Evolutionary conservation across 2,888 invertebrate species (phyloP).

Genomic region (Orthosia incerta): DNA sequence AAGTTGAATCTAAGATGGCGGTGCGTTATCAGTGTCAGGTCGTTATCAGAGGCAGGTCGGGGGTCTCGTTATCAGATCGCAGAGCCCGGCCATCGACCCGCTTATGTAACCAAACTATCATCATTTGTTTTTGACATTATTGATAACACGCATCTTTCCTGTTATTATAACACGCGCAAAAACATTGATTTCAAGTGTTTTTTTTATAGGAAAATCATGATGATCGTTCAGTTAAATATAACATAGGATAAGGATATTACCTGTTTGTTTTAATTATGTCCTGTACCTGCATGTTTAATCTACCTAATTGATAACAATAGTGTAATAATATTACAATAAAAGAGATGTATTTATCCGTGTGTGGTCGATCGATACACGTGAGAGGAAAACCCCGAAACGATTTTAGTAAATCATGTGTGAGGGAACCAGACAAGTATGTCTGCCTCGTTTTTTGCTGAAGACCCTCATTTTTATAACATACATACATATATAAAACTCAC

Average conservation of each 20-base stretch:
- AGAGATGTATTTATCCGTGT: conserved; percentile 3
- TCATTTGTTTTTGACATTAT: conserved; percentile 47
- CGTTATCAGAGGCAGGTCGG: conserved; percentile 60
- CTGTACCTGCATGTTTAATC: not conserved
- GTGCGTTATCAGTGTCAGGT: conserved; percentile 69
- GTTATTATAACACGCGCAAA: conserved; percentile 6
- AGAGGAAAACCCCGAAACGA: not conserved
- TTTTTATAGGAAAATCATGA: conserved; percentile 6
- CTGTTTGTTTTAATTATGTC: conserved; percentile 13
- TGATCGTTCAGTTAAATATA: conserved; percentile 21
- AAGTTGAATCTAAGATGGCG: conserved; percentile 75
- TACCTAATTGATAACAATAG: not conserved
- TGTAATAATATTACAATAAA: not conserved
- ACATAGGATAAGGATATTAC: conserved; percentile 7
- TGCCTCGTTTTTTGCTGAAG: not conserved
- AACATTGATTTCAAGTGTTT: not conserved
- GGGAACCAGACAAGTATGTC: not conserved
- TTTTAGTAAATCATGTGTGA: not conserved
- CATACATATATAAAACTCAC: no score
- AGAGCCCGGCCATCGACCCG: conserved; percentile 78
- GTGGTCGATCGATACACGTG: conserved; percentile 28
- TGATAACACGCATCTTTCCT: conserved; percentile 44
- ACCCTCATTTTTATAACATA: not conserved
- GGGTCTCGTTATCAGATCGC: conserved; percentile 66
- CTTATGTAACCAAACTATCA: conserved; percentile 69